phyloP scores from a whole-genome alignment of 2,797 vertebrate genomes.

The Pangasius djambal region DNA sequence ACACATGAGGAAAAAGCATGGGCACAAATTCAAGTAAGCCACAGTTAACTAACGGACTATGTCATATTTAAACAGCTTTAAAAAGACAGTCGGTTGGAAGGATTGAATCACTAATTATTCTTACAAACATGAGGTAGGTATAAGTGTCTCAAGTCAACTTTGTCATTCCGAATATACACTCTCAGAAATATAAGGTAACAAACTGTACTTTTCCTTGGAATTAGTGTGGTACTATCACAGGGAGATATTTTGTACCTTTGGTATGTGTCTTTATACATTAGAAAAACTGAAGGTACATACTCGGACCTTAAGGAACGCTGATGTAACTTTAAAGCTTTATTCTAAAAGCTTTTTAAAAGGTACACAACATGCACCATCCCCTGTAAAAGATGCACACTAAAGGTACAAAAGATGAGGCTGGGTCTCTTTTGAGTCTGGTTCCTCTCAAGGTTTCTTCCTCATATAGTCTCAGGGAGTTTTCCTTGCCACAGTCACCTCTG shows the following conservation, averaged over 20 bases:
- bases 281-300: not conserved
- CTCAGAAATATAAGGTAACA: not conserved
- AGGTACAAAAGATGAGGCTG: not conserved
- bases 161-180: not conserved
- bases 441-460: too few relatives aligned
- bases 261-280: not conserved
- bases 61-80: not conserved
- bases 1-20: not conserved
- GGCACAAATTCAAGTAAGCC: not conserved
- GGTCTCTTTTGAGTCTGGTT: too few relatives aligned
- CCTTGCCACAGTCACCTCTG: too few relatives aligned
- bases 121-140: not conserved
- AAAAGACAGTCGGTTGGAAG: not conserved
- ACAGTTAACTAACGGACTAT: not conserved
- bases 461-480: too few relatives aligned
- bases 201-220: not conserved
- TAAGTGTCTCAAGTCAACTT: not conserved
- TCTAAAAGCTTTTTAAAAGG: not conserved
- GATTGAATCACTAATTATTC: not conserved
- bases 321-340: not conserved
- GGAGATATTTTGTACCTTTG: not conserved
- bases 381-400: not conserved
- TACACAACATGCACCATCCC: not conserved
- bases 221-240: not conserved
- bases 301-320: not conserved